A percentile compares a stretch with the other conserved stretches of the same genome.
Evolutionary conservation across 1,140 invertebrate species (phyloP).

Genomic region (Popillia japonica): DNA sequence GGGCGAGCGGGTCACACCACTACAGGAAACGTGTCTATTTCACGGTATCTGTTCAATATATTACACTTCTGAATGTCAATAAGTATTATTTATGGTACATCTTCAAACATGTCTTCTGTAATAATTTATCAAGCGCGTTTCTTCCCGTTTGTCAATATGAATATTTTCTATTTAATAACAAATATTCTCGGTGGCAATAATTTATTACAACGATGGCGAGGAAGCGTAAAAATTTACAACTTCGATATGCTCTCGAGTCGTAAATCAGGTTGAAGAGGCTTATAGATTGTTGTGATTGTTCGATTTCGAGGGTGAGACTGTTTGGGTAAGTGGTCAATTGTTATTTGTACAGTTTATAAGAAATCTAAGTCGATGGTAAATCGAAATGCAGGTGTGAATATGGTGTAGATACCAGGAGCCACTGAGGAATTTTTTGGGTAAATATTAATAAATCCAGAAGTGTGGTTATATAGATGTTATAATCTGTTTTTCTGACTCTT

Average conservation of each 20-base stretch:
- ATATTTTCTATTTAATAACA: slow-evolving; percentile 25
- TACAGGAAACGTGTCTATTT: slow-evolving; percentile 27
- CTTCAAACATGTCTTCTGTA: slow-evolving; percentile 9
- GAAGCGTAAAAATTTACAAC: slow-evolving; percentile 2
- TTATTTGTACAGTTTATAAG: too few species aligned
- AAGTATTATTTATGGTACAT: slow-evolving; percentile 20
- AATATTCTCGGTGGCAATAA: slow-evolving; percentile 13
- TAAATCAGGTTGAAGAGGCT: neutral
- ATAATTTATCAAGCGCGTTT: slow-evolving; percentile 1
- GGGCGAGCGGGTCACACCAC: slow-evolving; percentile 7
- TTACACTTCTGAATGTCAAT: slow-evolving; percentile 23
- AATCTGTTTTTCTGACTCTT: too few species aligned
- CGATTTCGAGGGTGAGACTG: too few species aligned
- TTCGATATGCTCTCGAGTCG: neutral
- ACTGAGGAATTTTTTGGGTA: too few species aligned
- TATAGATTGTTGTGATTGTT: too few species aligned
- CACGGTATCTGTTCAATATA: slow-evolving; percentile 20
- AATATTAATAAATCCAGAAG: too few species aligned
- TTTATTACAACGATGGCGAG: neutral
- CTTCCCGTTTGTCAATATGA: neutral
- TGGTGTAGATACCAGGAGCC: too few species aligned
- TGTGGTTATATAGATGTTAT: too few species aligned
- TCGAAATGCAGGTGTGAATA: too few species aligned
- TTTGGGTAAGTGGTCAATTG: too few species aligned
- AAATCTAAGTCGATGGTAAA: too few species aligned